A percentile compares a stretch with the other conserved stretches of the same genome.
Conservation (phyloP, 1,140 invertebrate genomes). For the Patella vulgata region DNA sequence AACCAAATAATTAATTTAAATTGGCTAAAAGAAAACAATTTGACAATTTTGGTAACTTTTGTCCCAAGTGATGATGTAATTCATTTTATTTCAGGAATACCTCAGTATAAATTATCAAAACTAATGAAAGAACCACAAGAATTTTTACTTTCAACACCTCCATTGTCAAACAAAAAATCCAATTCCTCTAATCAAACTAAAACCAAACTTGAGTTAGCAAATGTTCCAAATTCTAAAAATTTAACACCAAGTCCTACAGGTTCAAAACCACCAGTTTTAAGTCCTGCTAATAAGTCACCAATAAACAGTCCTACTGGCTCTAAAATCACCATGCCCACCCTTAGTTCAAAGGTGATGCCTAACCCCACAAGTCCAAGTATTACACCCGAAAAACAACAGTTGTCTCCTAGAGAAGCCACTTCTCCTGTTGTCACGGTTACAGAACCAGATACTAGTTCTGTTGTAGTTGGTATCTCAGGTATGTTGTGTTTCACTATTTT, state of each 20-base stretch:
- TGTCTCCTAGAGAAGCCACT: conserved; percentile 42
- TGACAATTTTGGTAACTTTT: too few relatives aligned
- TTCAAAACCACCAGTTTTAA: not conserved
- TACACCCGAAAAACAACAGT: conserved; percentile 23
- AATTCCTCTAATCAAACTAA: conserved; percentile 10
- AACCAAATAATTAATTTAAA: too few relatives aligned
- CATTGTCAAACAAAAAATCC: conserved; percentile 18
- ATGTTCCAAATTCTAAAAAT: too few relatives aligned
- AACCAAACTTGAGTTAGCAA: conserved; percentile 3
- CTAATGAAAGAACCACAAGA: conserved; percentile 34
- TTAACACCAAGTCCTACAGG: too few relatives aligned
- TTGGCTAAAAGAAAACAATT: too few relatives aligned
- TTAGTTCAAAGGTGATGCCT: conserved; percentile 9
- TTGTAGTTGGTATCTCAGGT: conserved; percentile 53
- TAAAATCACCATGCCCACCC: conserved; percentile 1
- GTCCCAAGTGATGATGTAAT: too few relatives aligned
- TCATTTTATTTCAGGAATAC: conserved; percentile 30
- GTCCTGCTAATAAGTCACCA: not conserved
- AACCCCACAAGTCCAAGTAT: conserved; percentile 38
- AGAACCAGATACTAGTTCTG: conserved; percentile 70
- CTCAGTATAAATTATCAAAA: conserved; percentile 38
- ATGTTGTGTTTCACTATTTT: too few relatives aligned
- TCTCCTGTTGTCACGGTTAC: conserved; percentile 63
- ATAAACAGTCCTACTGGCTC: conserved; percentile 3
- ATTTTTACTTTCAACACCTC: conserved; percentile 21